Evolutionary conservation across 2,797 vertebrate species (phyloP), one percentile per base, ranked within the genome.

Genomic region (Leptoclinus maculatus): DNA sequence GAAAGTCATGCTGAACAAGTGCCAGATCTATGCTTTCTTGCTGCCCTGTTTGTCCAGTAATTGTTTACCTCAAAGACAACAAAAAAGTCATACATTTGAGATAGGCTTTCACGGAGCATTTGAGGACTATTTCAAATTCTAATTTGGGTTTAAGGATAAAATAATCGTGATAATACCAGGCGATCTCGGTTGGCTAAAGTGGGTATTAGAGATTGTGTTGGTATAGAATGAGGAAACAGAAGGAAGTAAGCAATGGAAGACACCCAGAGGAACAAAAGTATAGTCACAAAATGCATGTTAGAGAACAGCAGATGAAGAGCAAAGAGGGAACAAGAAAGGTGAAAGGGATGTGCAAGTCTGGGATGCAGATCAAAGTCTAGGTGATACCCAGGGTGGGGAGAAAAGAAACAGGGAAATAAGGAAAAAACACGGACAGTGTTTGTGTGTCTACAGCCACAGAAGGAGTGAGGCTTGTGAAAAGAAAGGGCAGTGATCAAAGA

Each of bases 401-500:
- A 74, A 79, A 78, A 62, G 82, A 78, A 84, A 83, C 1, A 23
- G 23, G 23, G 74, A 87, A 79, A 80, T 9, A 32, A 34, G 71
- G 73, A 84, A 66, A 88, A 81, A 84, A 87, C 16, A 39, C 39
- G 49, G 54, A 72, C 53, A 57, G 49, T 66, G 54, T 74, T 41
- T 77, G 66, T 66, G 56, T 49, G 75, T 27, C 80, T 75, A 25
- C 62, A 82, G 73, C 36, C 66, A 65, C 76, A 65, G 78, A 85
- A 72, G 73, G 79, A 89, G 78, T 71, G 70, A 87, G 65, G 80
- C 74, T 87, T 85, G 71, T 80, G 73, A 86, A 89, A 88, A 89
- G 87, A 89, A 87, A 89, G 85, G 84, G 57, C 82, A 87, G 82
- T 89, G 94, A 95, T 95, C 93, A 95, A 94, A 95, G 88, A 69